These are phyloP conservation scores for Cantharis rufa DNA, from an alignment of 2,888 invertebrate species.

Conservation along the genomic window DNA sequence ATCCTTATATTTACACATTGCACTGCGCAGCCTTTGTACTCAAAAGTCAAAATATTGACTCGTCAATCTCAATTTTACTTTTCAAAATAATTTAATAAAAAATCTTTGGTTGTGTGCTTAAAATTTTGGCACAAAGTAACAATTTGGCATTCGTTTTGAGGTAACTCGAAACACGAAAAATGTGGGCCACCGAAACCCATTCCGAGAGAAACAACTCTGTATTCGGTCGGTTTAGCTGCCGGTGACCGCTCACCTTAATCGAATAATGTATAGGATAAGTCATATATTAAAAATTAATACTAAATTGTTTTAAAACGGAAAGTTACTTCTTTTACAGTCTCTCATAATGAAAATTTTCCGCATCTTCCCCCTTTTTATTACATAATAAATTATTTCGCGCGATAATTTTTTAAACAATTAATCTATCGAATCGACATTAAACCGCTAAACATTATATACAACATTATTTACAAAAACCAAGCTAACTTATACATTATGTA, in stretches of 20 bases:
- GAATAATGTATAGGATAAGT: not conserved
- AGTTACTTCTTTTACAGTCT: not conserved
- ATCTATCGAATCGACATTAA: conserved; percentile 13
- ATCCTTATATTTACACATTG: conserved; percentile 46
- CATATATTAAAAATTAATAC: not conserved
- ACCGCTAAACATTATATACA: conserved; percentile 10
- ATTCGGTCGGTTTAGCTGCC: not conserved
- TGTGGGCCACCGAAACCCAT: not conserved
- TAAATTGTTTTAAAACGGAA: not conserved
- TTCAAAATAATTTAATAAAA: conserved; percentile 30
- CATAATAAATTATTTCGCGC: not conserved
- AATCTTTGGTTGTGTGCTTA: conserved; percentile 40
- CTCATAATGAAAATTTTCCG: not conserved
- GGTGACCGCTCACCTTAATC: not conserved
- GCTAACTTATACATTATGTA: conserved; percentile 16
- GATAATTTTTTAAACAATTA: conserved; percentile 3
- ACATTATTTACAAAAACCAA: conserved; percentile 25
- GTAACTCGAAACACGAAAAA: not conserved
- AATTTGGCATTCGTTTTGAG: not conserved
- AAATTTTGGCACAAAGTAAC: conserved; percentile 37
- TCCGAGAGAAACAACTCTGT: too few species aligned
- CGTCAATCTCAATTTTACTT: conserved; percentile 17
- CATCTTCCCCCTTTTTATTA: not conserved
- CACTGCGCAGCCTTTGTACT: conserved; percentile 50
- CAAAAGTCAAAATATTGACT: conserved; percentile 9